Conservation (phyloP, 1,140 invertebrate genomes). For the Trinorchestia longiramus region DNA sequence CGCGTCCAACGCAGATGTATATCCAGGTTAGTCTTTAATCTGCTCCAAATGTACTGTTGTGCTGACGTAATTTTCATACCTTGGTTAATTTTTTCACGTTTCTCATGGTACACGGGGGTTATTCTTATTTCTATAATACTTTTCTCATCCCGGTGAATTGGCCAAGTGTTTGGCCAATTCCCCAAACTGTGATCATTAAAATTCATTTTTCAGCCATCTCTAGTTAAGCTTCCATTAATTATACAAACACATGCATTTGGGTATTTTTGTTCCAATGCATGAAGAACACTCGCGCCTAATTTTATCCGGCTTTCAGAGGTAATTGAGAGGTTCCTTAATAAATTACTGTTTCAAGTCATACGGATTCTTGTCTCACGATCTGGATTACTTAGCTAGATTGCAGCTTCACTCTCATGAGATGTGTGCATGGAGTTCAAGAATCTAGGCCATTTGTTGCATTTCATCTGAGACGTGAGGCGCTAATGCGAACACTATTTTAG, state of each 20-base stretch:
- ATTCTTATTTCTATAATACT: neutral
- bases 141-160: neutral
- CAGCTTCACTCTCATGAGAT: neutral
- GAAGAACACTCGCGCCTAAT: neutral
- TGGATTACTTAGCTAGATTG: neutral
- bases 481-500: neutral
- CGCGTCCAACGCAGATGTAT: constrained; percentile 69
- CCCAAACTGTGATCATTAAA: neutral
- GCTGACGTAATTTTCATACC: neutral
- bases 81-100: neutral
- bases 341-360: neutral
- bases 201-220: neutral
- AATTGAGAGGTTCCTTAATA: neutral
- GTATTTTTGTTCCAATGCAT: neutral
- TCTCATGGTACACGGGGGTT: neutral
- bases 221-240: neutral
- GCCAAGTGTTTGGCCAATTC: neutral
- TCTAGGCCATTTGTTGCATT: neutral
- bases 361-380: neutral
- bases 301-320: neutral
- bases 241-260: neutral
- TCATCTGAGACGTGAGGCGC: neutral
- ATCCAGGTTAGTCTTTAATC: constrained; percentile 68
- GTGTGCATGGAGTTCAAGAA: neutral
- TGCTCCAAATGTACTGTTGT: neutral